Percentiles rank a stretch among this genome's conserved stretches.
Conservation (phyloP, 2,113 vertebrate genomes). For the Ibidorhyncha struthersii region DNA sequence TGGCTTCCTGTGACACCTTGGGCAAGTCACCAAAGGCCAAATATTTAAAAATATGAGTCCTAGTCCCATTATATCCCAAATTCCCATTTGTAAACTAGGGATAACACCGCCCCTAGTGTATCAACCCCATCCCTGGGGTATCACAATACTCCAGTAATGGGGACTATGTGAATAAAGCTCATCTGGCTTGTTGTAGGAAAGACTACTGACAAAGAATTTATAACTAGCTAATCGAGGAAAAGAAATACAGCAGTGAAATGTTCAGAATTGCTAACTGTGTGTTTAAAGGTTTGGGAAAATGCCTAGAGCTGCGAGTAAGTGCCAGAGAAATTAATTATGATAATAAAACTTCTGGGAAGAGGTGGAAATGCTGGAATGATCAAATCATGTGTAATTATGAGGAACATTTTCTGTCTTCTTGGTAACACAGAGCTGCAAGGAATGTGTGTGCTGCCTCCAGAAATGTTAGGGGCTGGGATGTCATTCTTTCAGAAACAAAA, state of each 20-base stretch:
- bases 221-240: neutral
- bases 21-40: neutral
- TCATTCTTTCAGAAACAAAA: slow-evolving; percentile 32
- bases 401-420: slow-evolving; percentile 9
- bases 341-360: slow-evolving; percentile 60
- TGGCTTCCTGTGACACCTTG: neutral
- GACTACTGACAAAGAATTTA: neutral
- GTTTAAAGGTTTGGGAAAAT: slow-evolving; percentile 40
- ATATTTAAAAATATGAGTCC: neutral
- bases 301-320: slow-evolving; percentile 41
- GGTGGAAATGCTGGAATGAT: slow-evolving; percentile 31
- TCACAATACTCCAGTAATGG: neutral
- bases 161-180: neutral
- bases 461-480: slow-evolving; percentile 11
- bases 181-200: neutral
- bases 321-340: slow-evolving; percentile 59
- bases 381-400: slow-evolving; percentile 31
- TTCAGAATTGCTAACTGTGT: slow-evolving; percentile 4
- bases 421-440: neutral
- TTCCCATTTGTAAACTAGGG: neutral
- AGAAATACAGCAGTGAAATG: neutral
- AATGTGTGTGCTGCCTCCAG: slow-evolving; percentile 33
- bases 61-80: neutral
- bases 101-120: neutral
- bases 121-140: neutral